A percentile compares a stretch with the other conserved stretches of the same genome.
Evolutionary conservation across 2,888 invertebrate species (phyloP).

Genomic region (Limnephilus marmoratus): DNA sequence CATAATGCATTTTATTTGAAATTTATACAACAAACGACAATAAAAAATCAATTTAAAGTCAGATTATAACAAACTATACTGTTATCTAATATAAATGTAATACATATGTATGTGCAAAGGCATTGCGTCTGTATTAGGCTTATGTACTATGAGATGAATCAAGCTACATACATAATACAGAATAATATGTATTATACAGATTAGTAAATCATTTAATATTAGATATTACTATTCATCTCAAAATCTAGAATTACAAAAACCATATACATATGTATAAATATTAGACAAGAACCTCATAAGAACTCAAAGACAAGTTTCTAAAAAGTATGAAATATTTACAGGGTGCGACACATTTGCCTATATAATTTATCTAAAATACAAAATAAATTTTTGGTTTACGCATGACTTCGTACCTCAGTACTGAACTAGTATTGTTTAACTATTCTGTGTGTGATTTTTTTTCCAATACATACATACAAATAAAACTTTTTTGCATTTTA

Average conservation of each 20-base stretch:
- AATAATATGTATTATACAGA: background rate
- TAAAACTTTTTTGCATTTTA: background rate
- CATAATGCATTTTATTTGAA: background rate
- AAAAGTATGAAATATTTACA: background rate
- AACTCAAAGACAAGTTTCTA: background rate
- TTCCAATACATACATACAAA: background rate
- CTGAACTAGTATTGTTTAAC: background rate
- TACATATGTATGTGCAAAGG: background rate
- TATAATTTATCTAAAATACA: constrained; percentile 4
- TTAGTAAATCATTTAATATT: background rate
- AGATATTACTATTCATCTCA: background rate
- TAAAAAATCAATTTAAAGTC: background rate
- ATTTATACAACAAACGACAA: background rate
- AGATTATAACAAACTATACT: background rate
- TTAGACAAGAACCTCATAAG: background rate
- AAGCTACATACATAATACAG: background rate
- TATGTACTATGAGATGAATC: background rate
- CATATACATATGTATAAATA: background rate
- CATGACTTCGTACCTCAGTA: background rate
- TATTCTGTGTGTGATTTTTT: background rate
- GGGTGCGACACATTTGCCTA: background rate
- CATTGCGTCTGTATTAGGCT: background rate
- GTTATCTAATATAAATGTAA: background rate
- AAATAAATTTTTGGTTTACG: background rate
- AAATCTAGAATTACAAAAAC: background rate